Percentiles rank a stretch among this genome's conserved stretches.
These are phyloP conservation scores for Salvelinus fontinalis DNA, from an alignment of 2,113 vertebrate species.

Conservation along the genomic window DNA sequence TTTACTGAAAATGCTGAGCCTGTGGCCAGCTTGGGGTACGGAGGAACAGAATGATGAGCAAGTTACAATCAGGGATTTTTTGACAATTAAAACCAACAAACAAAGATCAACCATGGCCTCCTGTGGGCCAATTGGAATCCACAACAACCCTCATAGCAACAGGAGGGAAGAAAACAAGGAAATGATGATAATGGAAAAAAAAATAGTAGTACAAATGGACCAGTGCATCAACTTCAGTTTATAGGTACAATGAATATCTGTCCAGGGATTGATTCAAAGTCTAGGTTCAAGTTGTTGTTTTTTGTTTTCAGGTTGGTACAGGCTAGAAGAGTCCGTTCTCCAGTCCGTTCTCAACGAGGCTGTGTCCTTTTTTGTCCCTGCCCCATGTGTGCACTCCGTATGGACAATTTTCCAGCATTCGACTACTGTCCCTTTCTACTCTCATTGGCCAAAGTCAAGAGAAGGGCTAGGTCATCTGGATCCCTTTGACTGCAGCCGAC, in stretches of 20 bases:
- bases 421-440: slow-evolving; percentile 41
- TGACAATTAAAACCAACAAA: slow-evolving; percentile 58
- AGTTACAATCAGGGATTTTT: slow-evolving; percentile 58
- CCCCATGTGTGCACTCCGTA: slow-evolving; percentile 14
- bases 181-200: slow-evolving; percentile 54
- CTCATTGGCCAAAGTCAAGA: slow-evolving; percentile 47
- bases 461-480: slow-evolving; percentile 44
- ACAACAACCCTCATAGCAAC: slow-evolving; percentile 43
- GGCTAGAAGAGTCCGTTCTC: slow-evolving; percentile 28
- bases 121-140: slow-evolving; percentile 28
- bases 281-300: slow-evolving; percentile 5
- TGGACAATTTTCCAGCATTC: slow-evolving; percentile 39
- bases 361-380: slow-evolving; percentile 31
- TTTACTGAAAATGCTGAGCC: slow-evolving; percentile 71
- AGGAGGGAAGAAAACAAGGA: slow-evolving; percentile 55
- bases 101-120: slow-evolving; percentile 24
- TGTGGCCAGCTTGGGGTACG: slow-evolving; percentile 51
- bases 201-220: slow-evolving; percentile 66
- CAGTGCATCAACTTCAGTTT: slow-evolving; percentile 61
- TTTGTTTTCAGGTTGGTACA: slow-evolving; percentile 26
- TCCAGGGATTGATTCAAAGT: slow-evolving; percentile 25
- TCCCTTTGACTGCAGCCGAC: slow-evolving; percentile 22
- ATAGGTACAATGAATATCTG: slow-evolving; percentile 31
- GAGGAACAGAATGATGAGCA: slow-evolving; percentile 64
- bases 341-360: slow-evolving; percentile 42